Percentiles rank a stretch among this genome's conserved stretches.
These are phyloP conservation scores for Indicator indicator DNA, from an alignment of 2,113 vertebrate species.

Conservation along the genomic window DNA sequence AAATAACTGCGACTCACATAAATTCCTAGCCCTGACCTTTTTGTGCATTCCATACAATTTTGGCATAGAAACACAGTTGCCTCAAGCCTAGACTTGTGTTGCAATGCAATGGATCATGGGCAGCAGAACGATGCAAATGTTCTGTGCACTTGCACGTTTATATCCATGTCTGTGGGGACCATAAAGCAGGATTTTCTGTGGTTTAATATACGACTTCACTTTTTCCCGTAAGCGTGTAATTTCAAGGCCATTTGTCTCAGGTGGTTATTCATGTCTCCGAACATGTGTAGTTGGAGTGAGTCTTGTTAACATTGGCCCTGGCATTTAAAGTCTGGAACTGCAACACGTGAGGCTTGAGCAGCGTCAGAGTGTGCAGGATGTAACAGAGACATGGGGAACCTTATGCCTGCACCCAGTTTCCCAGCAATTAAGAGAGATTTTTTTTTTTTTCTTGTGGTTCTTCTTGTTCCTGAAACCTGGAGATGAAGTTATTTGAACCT, in stretches of 20 bases:
- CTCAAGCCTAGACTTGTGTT: constrained; percentile 3
- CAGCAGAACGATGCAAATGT: not conserved
- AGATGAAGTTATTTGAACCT: not conserved
- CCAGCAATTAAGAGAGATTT: not conserved
- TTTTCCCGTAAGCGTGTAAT: constrained; percentile 22
- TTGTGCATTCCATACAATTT: constrained; percentile 45
- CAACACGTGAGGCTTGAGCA: not conserved
- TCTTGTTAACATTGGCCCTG: not conserved
- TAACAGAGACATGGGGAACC: not conserved
- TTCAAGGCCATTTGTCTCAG: not conserved
- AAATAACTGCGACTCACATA: constrained; percentile 56
- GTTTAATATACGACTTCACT: not conserved
- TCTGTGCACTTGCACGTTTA: not conserved
- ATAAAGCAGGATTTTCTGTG: not conserved
- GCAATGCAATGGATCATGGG: not conserved
- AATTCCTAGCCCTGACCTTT: constrained; percentile 59
- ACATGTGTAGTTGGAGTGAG: not conserved
- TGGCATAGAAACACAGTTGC: constrained; percentile 18
- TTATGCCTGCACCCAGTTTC: not conserved
- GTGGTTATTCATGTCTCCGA: not conserved
- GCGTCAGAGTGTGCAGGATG: not conserved
- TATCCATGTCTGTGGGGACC: constrained; percentile 20
- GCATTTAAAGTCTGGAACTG: not conserved
- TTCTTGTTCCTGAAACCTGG: not conserved
- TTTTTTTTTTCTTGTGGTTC: not conserved